Conservation (phyloP, 2,888 invertebrate species). For the Drosophila seclusa region DNA sequence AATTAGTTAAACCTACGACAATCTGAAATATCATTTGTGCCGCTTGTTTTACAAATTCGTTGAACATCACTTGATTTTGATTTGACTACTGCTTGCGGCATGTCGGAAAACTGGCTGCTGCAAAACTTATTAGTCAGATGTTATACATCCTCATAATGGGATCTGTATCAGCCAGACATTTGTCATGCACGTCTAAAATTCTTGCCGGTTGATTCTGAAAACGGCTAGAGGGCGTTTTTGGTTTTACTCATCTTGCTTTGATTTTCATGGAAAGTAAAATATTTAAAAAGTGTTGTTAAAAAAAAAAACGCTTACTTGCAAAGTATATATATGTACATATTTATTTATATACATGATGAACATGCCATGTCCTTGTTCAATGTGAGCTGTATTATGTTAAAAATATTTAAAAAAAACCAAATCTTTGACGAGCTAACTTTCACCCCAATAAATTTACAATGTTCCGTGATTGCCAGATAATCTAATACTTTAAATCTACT, state of each 20-base stretch:
- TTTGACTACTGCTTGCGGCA: background rate
- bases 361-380: background rate
- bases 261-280: background rate
- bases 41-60: background rate
- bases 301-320: background rate
- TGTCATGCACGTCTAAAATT: background rate
- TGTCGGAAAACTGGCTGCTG: slow-evolving; percentile 1
- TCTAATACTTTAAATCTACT: background rate
- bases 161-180: background rate
- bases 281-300: background rate
- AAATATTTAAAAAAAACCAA: background rate
- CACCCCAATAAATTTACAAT: background rate
- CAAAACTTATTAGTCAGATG: background rate
- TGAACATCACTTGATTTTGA: background rate
- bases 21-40: background rate
- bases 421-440: background rate
- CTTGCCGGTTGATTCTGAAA: background rate
- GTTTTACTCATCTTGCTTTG: background rate
- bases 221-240: background rate
- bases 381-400: background rate
- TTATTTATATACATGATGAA: background rate
- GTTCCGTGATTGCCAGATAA: background rate
- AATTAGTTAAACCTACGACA: background rate
- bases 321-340: background rate
- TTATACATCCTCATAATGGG: too few species aligned